Evolutionary conservation across 2,797 vertebrate genomes (phyloP), one percentile per base, ranked within the genome.

Genomic region (Pelodytes ibericus): DNA sequence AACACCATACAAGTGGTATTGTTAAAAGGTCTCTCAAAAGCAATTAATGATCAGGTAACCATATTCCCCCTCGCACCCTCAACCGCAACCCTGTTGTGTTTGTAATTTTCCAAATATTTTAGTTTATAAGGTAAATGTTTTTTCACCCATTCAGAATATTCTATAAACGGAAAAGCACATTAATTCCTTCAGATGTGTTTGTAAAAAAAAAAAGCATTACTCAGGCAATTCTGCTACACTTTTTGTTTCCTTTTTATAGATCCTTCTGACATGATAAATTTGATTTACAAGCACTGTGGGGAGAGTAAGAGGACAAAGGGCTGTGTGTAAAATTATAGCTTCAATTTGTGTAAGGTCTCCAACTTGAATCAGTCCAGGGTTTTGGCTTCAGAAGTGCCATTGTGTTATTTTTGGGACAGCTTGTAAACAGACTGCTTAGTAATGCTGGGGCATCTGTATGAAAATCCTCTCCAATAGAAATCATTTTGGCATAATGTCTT

Each of bases 341-440:
- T 77, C 74, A 71, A 71, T 77, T 77, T 71, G 74, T 71, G 74
- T 68, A 47, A 33, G 58, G 74, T 49, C 67, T 77, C 67, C 67
- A 71, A 77, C 31, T 77, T 71, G 67, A 69, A 71, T 77, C 67
- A 47, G 65, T 71, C 74, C 30, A 31, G 49, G 63, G 33, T 29
- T 71, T 58, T 71, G 74, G 74, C 74, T 64, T 47, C 33, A 1
- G 67, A 33, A 58, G 20, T 26, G 31, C 44, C 67, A 65, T 71
- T 77, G 74, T 71, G 30, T 71, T 77, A 64, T 71, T 71, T 71
- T 71, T 56, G 74, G 56, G 74, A 57, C 74, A 77, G 74, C 74
- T 77, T 67, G 67, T 71, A 71, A 64, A 71, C 74, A 76, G 74
- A 63, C 66, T 76, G 74, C 59, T 63, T 18, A 2, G 67, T 71